These are phyloP conservation scores for Pseudococcus viburni DNA, from an alignment of 2,888 invertebrate genomes.

Conservation along the genomic window DNA sequence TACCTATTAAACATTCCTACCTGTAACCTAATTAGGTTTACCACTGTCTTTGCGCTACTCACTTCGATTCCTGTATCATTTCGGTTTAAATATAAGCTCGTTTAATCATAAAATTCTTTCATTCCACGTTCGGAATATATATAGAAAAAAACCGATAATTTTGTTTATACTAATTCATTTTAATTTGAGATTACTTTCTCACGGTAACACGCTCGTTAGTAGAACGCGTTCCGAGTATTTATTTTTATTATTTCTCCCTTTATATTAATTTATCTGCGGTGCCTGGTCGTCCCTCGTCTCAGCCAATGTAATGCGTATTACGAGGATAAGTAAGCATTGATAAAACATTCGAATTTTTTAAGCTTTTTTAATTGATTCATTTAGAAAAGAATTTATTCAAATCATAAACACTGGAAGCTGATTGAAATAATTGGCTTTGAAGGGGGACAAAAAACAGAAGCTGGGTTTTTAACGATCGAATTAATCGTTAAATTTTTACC, in stretches of 20 bases:
- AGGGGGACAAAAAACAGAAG: constrained; percentile 30
- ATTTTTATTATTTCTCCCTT: constrained; percentile 40
- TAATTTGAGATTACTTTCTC: constrained; percentile 64
- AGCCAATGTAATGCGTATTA: not conserved
- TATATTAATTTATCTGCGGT: not conserved
- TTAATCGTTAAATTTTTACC: constrained; percentile 23
- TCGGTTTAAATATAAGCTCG: constrained; percentile 61
- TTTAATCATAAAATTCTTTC: constrained; percentile 65
- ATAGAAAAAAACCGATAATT: constrained; percentile 61
- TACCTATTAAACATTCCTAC: constrained; percentile 66
- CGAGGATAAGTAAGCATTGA: not conserved
- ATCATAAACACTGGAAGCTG: constrained; percentile 10
- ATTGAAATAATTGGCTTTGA: constrained; percentile 14
- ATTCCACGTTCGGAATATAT: constrained; percentile 20
- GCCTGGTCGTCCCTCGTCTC: not conserved
- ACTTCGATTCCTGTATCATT: constrained; percentile 62
- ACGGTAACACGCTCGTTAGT: constrained; percentile 48
- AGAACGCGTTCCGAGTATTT: constrained; percentile 30
- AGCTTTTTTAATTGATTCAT: constrained; percentile 46
- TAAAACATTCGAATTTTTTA: constrained; percentile 34
- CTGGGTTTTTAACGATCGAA: constrained; percentile 15
- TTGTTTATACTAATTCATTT: constrained; percentile 65
- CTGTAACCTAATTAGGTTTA: constrained; percentile 65
- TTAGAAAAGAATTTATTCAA: constrained; percentile 33
- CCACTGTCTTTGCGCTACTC: constrained; percentile 66